phyloP scores from a whole-genome alignment of 2,888 invertebrate genomes.

The Chaitophorus viminalis region DNA sequence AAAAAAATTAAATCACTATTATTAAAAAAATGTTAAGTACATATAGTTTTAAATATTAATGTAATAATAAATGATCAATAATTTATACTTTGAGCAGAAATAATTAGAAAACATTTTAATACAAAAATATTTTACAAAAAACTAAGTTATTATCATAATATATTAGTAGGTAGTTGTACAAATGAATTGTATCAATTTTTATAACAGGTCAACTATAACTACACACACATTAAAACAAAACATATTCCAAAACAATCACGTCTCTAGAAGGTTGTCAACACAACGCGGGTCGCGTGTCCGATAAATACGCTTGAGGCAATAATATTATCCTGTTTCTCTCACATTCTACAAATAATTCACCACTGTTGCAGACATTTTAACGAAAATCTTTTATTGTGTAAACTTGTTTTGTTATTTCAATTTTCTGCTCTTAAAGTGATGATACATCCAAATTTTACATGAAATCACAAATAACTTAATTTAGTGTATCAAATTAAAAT shows the following conservation, averaged over 20 bases:
- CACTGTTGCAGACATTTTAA: background rate
- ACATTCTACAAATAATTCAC: constrained; percentile 30
- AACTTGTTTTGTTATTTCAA: background rate
- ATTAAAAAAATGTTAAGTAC: too few species aligned
- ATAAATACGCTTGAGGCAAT: background rate
- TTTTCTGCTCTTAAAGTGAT: background rate
- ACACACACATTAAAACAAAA: constrained; percentile 3
- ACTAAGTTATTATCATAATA: too few species aligned
- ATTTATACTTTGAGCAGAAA: too few species aligned
- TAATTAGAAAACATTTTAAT: too few species aligned
- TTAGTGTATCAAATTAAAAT: background rate
- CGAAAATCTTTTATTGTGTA: background rate
- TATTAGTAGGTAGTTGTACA: too few species aligned
- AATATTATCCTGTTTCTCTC: constrained; percentile 33
- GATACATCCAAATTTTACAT: background rate
- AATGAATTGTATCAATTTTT: background rate
- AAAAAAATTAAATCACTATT: too few species aligned
- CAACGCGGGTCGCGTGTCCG: constrained; percentile 13
- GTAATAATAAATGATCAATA: too few species aligned
- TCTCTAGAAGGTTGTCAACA: constrained; percentile 39
- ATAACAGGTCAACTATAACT: background rate
- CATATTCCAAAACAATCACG: constrained; percentile 46
- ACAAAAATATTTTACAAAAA: too few species aligned
- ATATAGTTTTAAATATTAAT: too few species aligned
- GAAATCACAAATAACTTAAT: background rate